Evolutionary conservation across 2,888 invertebrate genomes (phyloP), one percentile per base, ranked within the genome.

Genomic region (Calameuta pallipes): DNA sequence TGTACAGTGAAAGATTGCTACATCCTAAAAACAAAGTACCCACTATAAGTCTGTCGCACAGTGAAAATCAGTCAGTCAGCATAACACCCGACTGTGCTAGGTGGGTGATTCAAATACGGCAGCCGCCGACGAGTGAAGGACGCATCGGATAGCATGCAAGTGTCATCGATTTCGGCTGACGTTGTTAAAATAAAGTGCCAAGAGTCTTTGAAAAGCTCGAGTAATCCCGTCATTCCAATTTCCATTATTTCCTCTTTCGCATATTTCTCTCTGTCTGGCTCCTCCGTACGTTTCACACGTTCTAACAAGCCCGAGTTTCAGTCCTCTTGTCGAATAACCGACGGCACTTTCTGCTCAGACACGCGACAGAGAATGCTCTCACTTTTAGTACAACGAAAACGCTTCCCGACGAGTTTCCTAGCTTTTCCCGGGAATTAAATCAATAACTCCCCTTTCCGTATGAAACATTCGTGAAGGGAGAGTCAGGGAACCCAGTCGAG

Each of bases 371-470:
- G 23, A 56, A 56, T 15, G 15, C 23, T 23, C 56, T 23, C 56
- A 15, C 56, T 56, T 56, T 56, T 56, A 56, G 23, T 56, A 23
- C 23, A 56, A 9, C 15, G 41, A 56, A 56, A 56, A 23, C 2
- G 23, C 56, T 56, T 56, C 56, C 4, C 56, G 23, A 56, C 9
- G 56, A 15, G 15, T 56, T 56, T 83, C 80, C 86, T 86, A 84
- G 83, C 85, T 89, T 89, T 90, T 90, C 89, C 88, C 89, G 85
- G 86, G 88, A 89, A 90, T 89, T 88, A 87, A 91, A 91, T 91
- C 90, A 89, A 90, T 90, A 90, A 89, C 87, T 87, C 87, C 86
- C 87, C 75, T 83, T 88, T 87, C 85, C 79, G 84, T 83, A 85
- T 85, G 84, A 89, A 87, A 87, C 85, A 87, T 82, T 84, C 81